Percentiles rank a stretch among this genome's conserved stretches.
Conservation (phyloP, 2,888 invertebrate species). For the Thymelicus sylvestris region DNA sequence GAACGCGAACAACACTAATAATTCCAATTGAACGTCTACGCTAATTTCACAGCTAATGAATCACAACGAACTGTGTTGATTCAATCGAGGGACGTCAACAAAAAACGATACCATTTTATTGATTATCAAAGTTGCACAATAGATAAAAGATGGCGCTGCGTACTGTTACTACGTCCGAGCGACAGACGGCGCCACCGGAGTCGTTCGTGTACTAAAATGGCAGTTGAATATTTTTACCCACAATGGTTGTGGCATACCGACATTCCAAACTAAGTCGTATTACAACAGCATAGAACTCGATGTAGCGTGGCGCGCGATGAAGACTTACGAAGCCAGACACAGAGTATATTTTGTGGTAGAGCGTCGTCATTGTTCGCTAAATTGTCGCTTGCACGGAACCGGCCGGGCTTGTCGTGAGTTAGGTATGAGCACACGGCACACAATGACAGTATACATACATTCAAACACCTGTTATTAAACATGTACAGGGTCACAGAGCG, state of each 20-base stretch:
- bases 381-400: slow-evolving; percentile 83
- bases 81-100: slow-evolving; percentile 39
- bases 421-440: slow-evolving; percentile 74
- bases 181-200: slow-evolving; percentile 83
- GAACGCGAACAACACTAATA: slow-evolving; percentile 38
- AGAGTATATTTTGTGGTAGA: slow-evolving; percentile 77
- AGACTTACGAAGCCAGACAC: slow-evolving; percentile 75
- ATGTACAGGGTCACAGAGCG: slow-evolving; percentile 75
- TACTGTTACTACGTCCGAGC: slow-evolving; percentile 75
- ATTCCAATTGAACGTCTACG: slow-evolving; percentile 41
- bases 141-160: slow-evolving; percentile 81
- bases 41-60: slow-evolving; percentile 44
- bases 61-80: slow-evolving; percentile 42
- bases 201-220: slow-evolving; percentile 81
- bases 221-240: slow-evolving; percentile 81
- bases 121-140: slow-evolving; percentile 78
- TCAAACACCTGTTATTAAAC: slow-evolving; percentile 84
- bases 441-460: slow-evolving; percentile 80
- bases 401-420: slow-evolving; percentile 81
- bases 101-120: slow-evolving; percentile 64
- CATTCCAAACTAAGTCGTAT: slow-evolving; percentile 54
- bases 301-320: slow-evolving; percentile 50
- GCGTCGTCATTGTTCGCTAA: slow-evolving; percentile 84
- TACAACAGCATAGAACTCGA: slow-evolving; percentile 46
- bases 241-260: slow-evolving; percentile 51